Conservation (phyloP, 2,888 invertebrate genomes). For the Dilophus febrilis region DNA sequence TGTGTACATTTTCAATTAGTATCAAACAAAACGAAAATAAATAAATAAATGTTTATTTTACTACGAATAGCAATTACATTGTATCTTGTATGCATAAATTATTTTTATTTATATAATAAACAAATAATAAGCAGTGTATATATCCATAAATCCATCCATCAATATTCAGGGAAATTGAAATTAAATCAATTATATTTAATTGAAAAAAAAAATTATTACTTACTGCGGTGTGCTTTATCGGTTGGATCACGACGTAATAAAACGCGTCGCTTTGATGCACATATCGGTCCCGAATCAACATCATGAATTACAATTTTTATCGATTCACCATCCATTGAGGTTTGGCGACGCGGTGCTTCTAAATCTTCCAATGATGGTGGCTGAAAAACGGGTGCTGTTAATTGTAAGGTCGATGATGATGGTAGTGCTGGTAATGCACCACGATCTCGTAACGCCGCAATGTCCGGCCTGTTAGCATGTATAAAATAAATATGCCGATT, state of each 20-base stretch:
- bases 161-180: too few relatives aligned
- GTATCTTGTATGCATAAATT: too few relatives aligned
- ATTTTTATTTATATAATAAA: too few relatives aligned
- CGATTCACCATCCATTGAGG: constrained; percentile 78
- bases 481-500: not conserved
- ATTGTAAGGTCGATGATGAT: constrained; percentile 19
- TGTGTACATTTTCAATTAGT: too few relatives aligned
- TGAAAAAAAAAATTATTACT: constrained; percentile 28
- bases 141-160: too few relatives aligned
- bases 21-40: too few relatives aligned
- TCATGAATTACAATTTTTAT: constrained; percentile 88
- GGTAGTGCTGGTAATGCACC: constrained; percentile 31
- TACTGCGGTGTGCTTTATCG: constrained; percentile 74
- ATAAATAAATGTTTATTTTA: too few relatives aligned
- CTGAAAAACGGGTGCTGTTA: constrained; percentile 26
- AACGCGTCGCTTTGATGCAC: constrained; percentile 54
- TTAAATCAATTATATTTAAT: not conserved
- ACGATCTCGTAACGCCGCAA: constrained; percentile 41
- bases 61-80: too few relatives aligned
- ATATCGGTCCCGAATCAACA: constrained; percentile 56
- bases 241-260: constrained; percentile 58
- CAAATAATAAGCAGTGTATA: too few relatives aligned
- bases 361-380: constrained; percentile 41
- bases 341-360: constrained; percentile 51
- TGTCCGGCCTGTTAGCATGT: constrained; percentile 44